Evolutionary conservation across 2,888 invertebrate species (phyloP), one percentile per base, ranked within the genome.

Genomic region (Yponomeuta sedellus): DNA sequence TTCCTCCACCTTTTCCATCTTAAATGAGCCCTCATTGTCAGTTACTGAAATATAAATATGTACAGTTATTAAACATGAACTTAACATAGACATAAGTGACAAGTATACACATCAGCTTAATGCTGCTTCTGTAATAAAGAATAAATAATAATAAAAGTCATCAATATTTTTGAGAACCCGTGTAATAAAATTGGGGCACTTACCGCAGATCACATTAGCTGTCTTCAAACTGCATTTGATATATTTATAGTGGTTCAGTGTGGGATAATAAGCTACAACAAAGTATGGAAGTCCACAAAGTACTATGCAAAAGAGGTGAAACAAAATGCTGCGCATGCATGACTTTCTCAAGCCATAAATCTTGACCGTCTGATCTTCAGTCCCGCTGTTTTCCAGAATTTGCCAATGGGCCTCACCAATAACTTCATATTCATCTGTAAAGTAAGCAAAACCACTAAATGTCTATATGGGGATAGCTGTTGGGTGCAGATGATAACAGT

Each of bases 281-380:
- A 94, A 86, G 76, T 92, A 93, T 61, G 93, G 94, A 71, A 93
- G 75, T 65, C 93, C 93, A 73, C 92, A 82, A 71, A 92, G 80
- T 71, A 91, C 73, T 69, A 92, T 77, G 73, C 91, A 88, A 71
- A 92, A 71, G 58, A 86, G 73, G 77, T 93, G 91, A 78, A 92
- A 93, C 61, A 93, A 68, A 67, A 83, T 71, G 67, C 83, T 78
- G 67, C 89, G 85, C 69, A 83, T 71, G 75, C 79, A 85, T 66
- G 87, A 91, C 73, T 87, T 83, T 71, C 85, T 86, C 72, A 90
- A 93, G 68, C 93, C 93, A 71, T 85, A 86, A 71, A 93, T 91
- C 74, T 84, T 91, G 69, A 92, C 80, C 67, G 85, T 74, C 73
- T 86, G 82, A 66, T 92, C 92, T 59, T 90, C 87, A 67, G 88